A percentile compares a stretch with the other conserved stretches of the same genome.
These are phyloP conservation scores for Rapana venosa DNA, from an alignment of 2,888 invertebrate genomes.

Conservation along the genomic window DNA sequence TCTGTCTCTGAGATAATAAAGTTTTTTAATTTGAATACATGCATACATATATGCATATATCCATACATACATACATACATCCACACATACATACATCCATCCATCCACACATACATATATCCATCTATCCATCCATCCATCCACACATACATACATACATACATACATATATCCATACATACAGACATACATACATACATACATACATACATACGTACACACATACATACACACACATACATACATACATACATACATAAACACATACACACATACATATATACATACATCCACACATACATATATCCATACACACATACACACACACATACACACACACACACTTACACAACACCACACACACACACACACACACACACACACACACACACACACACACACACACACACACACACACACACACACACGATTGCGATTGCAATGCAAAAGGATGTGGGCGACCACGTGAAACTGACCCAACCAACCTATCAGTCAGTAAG, in stretches of 20 bases:
- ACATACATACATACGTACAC: neutral
- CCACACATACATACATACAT: neutral
- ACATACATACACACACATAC: neutral
- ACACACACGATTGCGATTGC: neutral
- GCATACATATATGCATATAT: neutral
- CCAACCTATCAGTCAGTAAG: too few species aligned
- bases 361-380: neutral
- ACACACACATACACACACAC: neutral
- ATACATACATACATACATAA: neutral
- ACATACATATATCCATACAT: neutral
- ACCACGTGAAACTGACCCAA: too few species aligned
- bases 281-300: too few species aligned
- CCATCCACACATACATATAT: neutral
- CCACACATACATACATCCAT: neutral
- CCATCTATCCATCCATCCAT: neutral
- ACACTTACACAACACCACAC: neutral
- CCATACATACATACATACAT: neutral
- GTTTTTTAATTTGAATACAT: too few species aligned
- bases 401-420: neutral
- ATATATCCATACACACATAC: neutral
- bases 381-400: neutral
- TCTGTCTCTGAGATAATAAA: too few species aligned
- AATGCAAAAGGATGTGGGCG: too few species aligned
- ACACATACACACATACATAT: neutral
- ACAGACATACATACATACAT: neutral